phyloP scores from a whole-genome alignment of 1,140 invertebrate species.

The Drosophila azteca region DNA sequence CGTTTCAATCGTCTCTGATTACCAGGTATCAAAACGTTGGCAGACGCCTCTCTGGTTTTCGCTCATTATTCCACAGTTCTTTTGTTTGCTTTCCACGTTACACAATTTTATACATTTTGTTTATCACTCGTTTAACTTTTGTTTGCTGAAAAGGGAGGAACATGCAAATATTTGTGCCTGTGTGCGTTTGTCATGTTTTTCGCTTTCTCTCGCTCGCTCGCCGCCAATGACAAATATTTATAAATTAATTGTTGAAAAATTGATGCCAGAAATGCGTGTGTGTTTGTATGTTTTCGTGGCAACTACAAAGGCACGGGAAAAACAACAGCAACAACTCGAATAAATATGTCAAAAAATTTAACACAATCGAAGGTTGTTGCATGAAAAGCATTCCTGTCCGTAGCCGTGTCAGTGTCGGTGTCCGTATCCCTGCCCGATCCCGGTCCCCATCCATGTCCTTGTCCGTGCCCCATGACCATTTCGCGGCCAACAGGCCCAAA shows the following conservation, averaged over 20 bases:
- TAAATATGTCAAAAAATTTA: slow-evolving; percentile 58
- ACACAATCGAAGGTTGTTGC: slow-evolving; percentile 55
- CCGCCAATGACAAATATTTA: slow-evolving; percentile 51
- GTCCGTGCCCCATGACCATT: slow-evolving; percentile 11
- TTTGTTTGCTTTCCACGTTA: slow-evolving; percentile 43
- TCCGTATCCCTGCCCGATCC: not conserved
- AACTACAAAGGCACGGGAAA: slow-evolving; percentile 20
- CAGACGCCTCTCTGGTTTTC: not conserved
- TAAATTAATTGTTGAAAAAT: slow-evolving; percentile 63
- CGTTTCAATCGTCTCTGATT: too few relatives aligned
- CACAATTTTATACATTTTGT: slow-evolving; percentile 31
- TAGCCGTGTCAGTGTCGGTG: not conserved
- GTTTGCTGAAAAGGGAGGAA: slow-evolving; percentile 32
- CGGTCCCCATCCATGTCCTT: not conserved
- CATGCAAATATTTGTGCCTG: slow-evolving; percentile 49
- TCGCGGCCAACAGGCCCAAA: slow-evolving; percentile 30
- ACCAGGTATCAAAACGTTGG: slow-evolving; percentile 5
- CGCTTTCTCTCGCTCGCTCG: slow-evolving; percentile 21
- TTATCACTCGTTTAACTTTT: slow-evolving; percentile 44
- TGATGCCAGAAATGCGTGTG: slow-evolving; percentile 24
- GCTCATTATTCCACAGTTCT: slow-evolving; percentile 2
- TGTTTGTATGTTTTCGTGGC: slow-evolving; percentile 5
- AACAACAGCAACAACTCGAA: slow-evolving; percentile 23
- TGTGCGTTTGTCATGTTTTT: slow-evolving; percentile 51
- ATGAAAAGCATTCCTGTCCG: slow-evolving; percentile 25